Percentiles rank a stretch among this genome's conserved stretches.
These are phyloP conservation scores for Ceyx margarethae DNA, from an alignment of 2,113 vertebrate species.

Conservation along the genomic window DNA sequence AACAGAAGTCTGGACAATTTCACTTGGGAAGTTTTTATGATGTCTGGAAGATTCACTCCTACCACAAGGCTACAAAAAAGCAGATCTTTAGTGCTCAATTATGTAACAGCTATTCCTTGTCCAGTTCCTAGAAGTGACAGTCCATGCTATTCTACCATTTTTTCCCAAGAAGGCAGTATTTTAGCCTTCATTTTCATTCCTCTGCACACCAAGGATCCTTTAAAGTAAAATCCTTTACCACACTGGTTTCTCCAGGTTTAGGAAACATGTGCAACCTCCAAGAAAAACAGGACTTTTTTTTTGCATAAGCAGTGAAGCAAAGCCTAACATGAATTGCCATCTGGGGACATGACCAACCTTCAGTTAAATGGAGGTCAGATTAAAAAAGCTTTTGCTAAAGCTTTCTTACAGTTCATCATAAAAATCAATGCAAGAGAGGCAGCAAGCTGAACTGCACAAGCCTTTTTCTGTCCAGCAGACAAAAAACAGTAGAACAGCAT, in stretches of 20 bases:
- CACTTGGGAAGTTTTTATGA: background rate
- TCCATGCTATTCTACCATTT: background rate
- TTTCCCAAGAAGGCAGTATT: background rate
- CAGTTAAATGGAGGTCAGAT: conserved; percentile 43
- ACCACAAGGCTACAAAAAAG: background rate
- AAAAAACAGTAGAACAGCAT: background rate
- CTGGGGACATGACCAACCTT: conserved; percentile 20
- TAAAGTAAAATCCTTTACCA: conserved; percentile 13
- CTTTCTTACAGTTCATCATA: conserved; percentile 27
- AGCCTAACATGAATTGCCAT: conserved; percentile 13
- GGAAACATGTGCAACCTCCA: conserved; percentile 20
- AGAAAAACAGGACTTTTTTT: conserved; percentile 18
- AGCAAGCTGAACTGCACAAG: background rate
- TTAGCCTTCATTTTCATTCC: background rate
- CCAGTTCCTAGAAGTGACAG: background rate
- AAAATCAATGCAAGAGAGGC: conserved; percentile 39
- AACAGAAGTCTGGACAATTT: background rate
- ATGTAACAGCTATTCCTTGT: background rate
- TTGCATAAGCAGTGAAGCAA: conserved; percentile 42
- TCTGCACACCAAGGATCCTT: background rate
- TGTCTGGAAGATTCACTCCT: background rate
- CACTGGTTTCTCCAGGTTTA: background rate
- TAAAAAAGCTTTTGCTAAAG: background rate
- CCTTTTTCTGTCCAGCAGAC: conserved; percentile 6
- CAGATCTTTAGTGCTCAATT: background rate